phyloP scores from a whole-genome alignment of 2,888 invertebrate species.

The Piscicola geometra region DNA sequence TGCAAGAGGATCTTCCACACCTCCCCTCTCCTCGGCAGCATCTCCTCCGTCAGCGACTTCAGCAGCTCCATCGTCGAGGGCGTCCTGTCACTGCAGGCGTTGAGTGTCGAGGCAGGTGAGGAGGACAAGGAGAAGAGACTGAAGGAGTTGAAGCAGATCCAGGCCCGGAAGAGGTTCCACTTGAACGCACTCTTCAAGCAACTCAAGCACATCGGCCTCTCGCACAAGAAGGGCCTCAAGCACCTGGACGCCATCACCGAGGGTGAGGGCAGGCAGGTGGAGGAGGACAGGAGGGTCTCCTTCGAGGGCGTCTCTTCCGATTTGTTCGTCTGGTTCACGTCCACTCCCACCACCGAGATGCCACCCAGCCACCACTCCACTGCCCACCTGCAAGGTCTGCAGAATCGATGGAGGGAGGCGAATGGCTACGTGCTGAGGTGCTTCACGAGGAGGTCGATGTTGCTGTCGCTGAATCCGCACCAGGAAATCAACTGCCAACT shows the following conservation, averaged over 20 bases:
- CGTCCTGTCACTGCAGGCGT: constrained; percentile 64
- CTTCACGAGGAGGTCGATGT: constrained; percentile 17
- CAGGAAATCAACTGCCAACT: background rate
- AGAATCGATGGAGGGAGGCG: background rate
- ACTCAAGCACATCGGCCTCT: constrained; percentile 61
- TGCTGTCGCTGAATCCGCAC: constrained; percentile 7
- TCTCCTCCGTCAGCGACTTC: background rate
- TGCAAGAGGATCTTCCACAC: constrained; percentile 20
- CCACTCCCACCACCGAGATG: constrained; percentile 21
- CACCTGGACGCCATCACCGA: constrained; percentile 25
- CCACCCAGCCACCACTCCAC: background rate
- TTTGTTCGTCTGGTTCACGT: constrained; percentile 33
- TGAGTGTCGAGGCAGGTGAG: constrained; percentile 51
- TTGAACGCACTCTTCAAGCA: constrained; percentile 79
- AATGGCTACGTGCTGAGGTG: constrained; percentile 24
- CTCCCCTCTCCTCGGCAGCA: background rate
- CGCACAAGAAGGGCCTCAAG: constrained; percentile 68
- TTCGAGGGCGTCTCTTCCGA: background rate
- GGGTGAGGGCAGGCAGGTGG: constrained; percentile 15
- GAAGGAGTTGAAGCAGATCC: constrained; percentile 65
- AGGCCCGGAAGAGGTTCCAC: constrained; percentile 78
- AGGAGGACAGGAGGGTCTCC: background rate
- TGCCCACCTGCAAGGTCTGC: background rate
- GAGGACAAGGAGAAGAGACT: constrained; percentile 60
- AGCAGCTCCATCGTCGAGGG: constrained; percentile 51